Conservation (phyloP, 1,140 invertebrate species). For the Heliconius eleuchia region DNA sequence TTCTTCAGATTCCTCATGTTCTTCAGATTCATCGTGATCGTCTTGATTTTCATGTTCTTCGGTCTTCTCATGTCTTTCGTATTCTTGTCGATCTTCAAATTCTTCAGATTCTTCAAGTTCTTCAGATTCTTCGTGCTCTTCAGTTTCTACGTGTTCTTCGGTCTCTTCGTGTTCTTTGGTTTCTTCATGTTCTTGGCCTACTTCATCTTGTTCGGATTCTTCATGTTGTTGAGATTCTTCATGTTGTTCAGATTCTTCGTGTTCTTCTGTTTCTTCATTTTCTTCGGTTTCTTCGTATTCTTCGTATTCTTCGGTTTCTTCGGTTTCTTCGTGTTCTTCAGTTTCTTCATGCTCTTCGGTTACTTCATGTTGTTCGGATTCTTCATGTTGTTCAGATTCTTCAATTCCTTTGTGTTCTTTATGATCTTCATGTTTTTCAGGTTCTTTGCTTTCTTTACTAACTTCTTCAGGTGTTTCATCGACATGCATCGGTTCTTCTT, state of each 20-base stretch:
- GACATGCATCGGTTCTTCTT: conserved; percentile 21
- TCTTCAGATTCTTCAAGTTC: background rate
- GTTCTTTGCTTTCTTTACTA: background rate
- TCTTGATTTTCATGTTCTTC: no score
- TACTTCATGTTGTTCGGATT: no score
- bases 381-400: background rate
- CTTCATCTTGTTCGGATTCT: background rate
- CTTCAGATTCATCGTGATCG: background rate
- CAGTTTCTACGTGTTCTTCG: background rate
- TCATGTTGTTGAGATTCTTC: background rate
- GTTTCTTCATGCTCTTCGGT: background rate
- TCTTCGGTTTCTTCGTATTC: background rate
- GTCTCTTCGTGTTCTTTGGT: background rate
- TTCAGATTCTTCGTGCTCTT: background rate
- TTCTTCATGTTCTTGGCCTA: no score
- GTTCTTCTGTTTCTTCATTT: background rate
- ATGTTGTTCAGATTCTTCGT: background rate
- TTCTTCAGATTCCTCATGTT: background rate
- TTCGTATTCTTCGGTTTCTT: background rate
- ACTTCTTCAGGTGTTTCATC: conserved; percentile 24
- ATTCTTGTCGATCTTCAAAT: background rate
- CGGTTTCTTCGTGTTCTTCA: background rate
- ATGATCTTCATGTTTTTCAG: background rate
- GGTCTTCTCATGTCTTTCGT: background rate
- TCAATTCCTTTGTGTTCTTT: background rate